phyloP scores from a whole-genome alignment of 2,888 invertebrate species.

The Phyto melanocephala region DNA sequence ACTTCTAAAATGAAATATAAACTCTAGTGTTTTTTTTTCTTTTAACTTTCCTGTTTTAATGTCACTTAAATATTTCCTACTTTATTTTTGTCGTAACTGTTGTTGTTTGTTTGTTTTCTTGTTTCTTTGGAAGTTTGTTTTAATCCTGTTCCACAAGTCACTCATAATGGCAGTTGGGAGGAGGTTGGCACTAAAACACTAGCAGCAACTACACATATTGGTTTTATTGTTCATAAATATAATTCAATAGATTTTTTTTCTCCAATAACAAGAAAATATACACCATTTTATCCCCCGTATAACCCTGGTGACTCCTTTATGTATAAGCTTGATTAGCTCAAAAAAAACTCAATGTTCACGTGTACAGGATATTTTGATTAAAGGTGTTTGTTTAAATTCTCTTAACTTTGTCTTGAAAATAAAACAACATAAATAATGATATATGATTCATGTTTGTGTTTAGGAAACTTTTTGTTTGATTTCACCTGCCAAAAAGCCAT shows the following conservation, averaged over 20 bases:
- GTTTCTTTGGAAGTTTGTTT: not conserved
- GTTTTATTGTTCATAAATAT: constrained; percentile 35
- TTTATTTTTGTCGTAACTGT: not conserved
- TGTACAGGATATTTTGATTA: too few species aligned
- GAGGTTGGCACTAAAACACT: not conserved
- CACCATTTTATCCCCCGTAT: too few species aligned
- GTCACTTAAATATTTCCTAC: constrained; percentile 20
- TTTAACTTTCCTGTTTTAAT: constrained; percentile 28
- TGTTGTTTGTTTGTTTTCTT: not conserved
- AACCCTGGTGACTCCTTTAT: too few species aligned
- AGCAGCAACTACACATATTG: constrained; percentile 37
- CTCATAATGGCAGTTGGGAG: not conserved
- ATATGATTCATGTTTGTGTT: too few species aligned
- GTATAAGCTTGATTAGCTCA: not conserved
- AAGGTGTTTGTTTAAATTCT: too few species aligned
- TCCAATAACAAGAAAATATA: not conserved
- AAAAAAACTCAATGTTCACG: too few species aligned
- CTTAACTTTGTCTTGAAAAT: too few species aligned
- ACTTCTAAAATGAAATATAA: constrained; percentile 40
- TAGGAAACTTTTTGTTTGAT: too few species aligned
- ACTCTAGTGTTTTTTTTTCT: constrained; percentile 20
- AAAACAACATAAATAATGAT: too few species aligned
- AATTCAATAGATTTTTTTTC: constrained; percentile 4
- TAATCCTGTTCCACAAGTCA: constrained; percentile 15
- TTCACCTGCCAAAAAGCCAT: too few species aligned